Conservation (phyloP, 2,888 invertebrate genomes). For the Spatulosminthurus flaviceps region DNA sequence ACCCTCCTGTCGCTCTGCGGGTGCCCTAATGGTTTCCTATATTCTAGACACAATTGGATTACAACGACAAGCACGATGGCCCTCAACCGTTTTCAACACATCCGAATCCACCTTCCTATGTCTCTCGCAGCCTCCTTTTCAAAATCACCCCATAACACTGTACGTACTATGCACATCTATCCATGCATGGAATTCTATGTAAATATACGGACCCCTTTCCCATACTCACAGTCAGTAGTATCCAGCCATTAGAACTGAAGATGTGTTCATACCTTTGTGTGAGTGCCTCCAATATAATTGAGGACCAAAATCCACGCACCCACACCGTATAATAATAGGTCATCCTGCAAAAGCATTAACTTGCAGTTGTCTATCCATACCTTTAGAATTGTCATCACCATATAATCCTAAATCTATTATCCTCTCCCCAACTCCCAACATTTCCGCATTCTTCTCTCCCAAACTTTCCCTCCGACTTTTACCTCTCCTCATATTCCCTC, state of each 20-base stretch:
- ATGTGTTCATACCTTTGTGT: slow-evolving; percentile 20
- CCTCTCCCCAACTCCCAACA: neutral
- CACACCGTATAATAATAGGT: slow-evolving; percentile 10
- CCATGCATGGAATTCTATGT: no score
- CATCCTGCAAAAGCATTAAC: neutral
- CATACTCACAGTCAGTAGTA: no score
- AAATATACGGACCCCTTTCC: no score
- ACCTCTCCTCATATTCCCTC: neutral
- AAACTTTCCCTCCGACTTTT: neutral
- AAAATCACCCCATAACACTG: neutral
- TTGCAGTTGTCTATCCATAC: slow-evolving; percentile 8
- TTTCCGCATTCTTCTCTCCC: slow-evolving; percentile 1
- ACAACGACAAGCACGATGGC: slow-evolving; percentile 49
- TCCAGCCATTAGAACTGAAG: neutral
- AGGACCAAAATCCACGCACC: neutral
- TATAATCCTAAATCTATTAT: slow-evolving; percentile 14
- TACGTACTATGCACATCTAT: no score
- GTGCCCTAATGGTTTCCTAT: slow-evolving; percentile 57
- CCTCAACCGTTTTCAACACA: slow-evolving; percentile 20
- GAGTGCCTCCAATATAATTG: neutral
- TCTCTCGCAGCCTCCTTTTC: slow-evolving; percentile 18
- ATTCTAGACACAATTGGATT: slow-evolving; percentile 61
- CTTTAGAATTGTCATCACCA: slow-evolving; percentile 46
- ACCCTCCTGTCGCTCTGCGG: slow-evolving; percentile 63
- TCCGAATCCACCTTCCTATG: slow-evolving; percentile 1